These are phyloP conservation scores for Erpetoichthys calabaricus DNA, from an alignment of 2,797 vertebrate species.

Conservation along the genomic window DNA sequence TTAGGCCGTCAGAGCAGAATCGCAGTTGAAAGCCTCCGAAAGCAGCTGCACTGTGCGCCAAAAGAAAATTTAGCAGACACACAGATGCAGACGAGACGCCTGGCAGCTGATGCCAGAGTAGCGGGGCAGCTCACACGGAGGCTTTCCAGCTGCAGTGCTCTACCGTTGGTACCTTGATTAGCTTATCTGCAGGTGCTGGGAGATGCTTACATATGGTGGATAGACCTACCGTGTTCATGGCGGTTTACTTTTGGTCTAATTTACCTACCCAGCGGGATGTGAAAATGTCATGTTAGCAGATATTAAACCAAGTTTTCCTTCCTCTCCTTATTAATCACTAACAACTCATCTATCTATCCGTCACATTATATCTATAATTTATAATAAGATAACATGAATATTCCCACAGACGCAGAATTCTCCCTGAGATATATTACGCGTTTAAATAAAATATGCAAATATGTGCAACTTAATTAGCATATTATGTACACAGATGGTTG, in stretches of 20 bases:
- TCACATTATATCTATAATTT: no score
- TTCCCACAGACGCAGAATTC: no score
- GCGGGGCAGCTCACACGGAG: not conserved
- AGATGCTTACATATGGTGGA: conserved; percentile 12
- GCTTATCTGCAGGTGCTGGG: not conserved
- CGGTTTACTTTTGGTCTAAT: conserved; percentile 1
- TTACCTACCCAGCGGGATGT: not conserved
- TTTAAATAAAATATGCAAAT: no score
- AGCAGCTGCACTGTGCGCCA: not conserved
- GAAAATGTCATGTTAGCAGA: not conserved
- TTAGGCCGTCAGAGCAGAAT: not conserved
- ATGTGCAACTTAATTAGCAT: no score
- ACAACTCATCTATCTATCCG: not conserved
- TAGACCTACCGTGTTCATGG: not conserved
- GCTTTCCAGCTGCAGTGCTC: conserved; percentile 6
- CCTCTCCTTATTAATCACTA: not conserved
- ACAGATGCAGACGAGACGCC: not conserved
- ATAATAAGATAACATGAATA: no score
- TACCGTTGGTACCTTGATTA: not conserved
- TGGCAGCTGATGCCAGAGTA: conserved; percentile 9
- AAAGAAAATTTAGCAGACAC: not conserved
- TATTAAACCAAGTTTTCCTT: not conserved
- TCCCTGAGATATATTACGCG: no score
- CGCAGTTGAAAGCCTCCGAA: not conserved
- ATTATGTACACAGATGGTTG: no score